Percentiles rank a stretch among this genome's conserved stretches.
Evolutionary conservation across 2,888 invertebrate genomes (phyloP).

Genomic region (Microdon myrmicae): DNA sequence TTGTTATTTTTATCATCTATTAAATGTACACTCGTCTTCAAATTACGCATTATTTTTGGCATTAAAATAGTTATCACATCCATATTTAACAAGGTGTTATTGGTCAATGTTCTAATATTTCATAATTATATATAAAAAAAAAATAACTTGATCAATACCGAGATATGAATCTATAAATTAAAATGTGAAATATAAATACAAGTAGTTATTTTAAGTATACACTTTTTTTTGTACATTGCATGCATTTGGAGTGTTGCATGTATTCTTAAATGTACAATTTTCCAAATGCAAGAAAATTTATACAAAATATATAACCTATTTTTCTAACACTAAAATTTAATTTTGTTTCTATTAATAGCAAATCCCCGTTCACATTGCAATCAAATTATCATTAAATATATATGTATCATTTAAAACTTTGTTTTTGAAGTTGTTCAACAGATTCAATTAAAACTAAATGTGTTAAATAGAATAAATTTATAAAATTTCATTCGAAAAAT

Average conservation of each 20-base stretch:
- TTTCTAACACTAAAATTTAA: too few relatives aligned
- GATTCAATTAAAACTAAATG: slow-evolving; percentile 1
- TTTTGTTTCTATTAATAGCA: too few relatives aligned
- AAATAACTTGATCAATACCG: neutral
- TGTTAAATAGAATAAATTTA: neutral
- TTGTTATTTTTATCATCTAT: slow-evolving; percentile 12
- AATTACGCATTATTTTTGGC: slow-evolving; percentile 31
- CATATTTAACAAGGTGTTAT: slow-evolving; percentile 5
- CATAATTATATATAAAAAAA: slow-evolving; percentile 13
- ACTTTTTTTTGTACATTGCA: slow-evolving; percentile 3
- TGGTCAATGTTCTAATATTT: too few relatives aligned
- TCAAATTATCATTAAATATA: too few relatives aligned
- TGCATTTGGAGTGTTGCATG: too few relatives aligned
- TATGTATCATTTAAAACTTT: too few relatives aligned
- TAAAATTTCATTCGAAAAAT: neutral
- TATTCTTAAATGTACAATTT: too few relatives aligned
- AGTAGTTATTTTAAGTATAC: neutral
- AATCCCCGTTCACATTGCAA: too few relatives aligned
- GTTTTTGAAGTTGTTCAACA: too few relatives aligned
- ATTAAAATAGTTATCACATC: slow-evolving; percentile 37
- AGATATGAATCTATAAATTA: neutral
- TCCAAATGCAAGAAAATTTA: too few relatives aligned
- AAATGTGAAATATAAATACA: slow-evolving; percentile 1
- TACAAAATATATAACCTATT: too few relatives aligned
- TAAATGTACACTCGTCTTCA: slow-evolving; percentile 3